These are phyloP conservation scores for Pemphigus obesinymphae DNA, from an alignment of 1,140 invertebrate genomes.

Conservation along the genomic window DNA sequence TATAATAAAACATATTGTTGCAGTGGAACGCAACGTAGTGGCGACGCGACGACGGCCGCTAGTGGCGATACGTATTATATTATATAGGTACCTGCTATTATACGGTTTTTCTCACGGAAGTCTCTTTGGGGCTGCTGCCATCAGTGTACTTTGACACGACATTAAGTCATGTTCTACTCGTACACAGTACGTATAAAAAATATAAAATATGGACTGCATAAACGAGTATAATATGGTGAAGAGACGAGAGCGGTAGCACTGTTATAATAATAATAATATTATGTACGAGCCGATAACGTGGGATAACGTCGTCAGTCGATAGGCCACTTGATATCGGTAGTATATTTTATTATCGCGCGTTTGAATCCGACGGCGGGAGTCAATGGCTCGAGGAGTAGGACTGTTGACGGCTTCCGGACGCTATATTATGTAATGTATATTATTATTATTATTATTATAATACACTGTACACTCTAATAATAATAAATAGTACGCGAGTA, in stretches of 20 bases:
- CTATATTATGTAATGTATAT: too few relatives aligned
- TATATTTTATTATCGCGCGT: constrained; percentile 1
- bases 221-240: not conserved
- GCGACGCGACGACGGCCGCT: too few relatives aligned
- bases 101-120: constrained; percentile 12
- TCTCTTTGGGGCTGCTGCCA: not conserved
- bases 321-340: constrained; percentile 27
- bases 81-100: too few relatives aligned
- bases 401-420: constrained; percentile 36
- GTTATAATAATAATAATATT: too few relatives aligned
- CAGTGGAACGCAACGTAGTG: too few relatives aligned
- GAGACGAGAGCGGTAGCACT: not conserved
- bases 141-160: not conserved
- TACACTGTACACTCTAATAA: not conserved
- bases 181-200: not conserved
- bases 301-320: constrained; percentile 32
- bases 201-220: too few relatives aligned
- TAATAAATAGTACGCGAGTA: not conserved
- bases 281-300: not conserved
- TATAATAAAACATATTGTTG: too few relatives aligned
- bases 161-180: not conserved
- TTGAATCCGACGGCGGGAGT: constrained; percentile 17
- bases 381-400: not conserved
- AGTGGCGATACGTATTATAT: too few relatives aligned
- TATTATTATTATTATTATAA: not conserved